Conservation (phyloP, 2,797 vertebrate species). For the Echeneis naucrates region DNA sequence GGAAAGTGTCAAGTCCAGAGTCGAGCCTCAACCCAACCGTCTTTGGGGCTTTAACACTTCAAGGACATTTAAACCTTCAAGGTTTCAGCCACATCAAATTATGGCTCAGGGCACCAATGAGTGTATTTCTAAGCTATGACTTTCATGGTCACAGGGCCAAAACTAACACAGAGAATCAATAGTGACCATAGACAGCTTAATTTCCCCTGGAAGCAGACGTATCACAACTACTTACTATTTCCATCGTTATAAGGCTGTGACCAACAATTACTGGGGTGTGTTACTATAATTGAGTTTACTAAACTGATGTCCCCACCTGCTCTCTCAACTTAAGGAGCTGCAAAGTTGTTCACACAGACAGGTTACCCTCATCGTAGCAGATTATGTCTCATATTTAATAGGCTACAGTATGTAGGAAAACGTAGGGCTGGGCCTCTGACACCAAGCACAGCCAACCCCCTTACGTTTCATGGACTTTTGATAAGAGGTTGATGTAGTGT, state of each 20-base stretch:
- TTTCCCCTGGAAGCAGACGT: neutral
- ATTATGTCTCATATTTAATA: no score
- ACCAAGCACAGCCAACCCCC: neutral
- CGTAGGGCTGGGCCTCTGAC: no score
- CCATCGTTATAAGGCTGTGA: no score
- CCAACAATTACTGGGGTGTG: no score
- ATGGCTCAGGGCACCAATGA: neutral
- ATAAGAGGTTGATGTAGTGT: neutral
- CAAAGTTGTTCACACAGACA: no score
- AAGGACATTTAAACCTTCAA: constrained; percentile 1
- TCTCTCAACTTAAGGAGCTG: no score
- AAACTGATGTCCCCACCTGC: no score
- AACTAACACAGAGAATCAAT: constrained; percentile 20
- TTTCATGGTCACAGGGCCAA: constrained; percentile 22
- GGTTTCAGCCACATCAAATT: neutral
- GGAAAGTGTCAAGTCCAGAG: neutral
- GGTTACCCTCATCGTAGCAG: no score
- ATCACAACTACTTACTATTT: no score
- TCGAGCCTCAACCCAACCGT: neutral
- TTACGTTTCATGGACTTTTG: neutral
- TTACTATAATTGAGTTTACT: no score
- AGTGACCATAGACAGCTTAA: constrained; percentile 21
- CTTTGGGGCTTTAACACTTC: neutral
- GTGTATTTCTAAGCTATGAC: neutral
- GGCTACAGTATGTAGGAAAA: no score